These are phyloP conservation scores for Sebastes oblongus DNA, from an alignment of 2,797 vertebrate species.

Conservation along the genomic window DNA sequence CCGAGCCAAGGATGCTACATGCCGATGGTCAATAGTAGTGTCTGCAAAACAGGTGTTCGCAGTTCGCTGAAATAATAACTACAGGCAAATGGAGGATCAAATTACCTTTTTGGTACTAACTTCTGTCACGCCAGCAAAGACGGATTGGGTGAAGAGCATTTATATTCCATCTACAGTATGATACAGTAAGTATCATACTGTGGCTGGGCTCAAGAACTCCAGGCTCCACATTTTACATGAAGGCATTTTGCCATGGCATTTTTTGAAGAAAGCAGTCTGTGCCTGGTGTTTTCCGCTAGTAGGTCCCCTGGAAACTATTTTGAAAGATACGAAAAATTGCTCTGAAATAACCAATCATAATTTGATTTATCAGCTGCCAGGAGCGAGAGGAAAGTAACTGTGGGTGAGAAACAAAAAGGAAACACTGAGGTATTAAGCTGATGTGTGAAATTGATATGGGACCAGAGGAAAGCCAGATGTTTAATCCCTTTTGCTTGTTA, in stretches of 20 bases:
- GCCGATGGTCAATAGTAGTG: conserved; percentile 37
- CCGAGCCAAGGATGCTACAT: conserved; percentile 36
- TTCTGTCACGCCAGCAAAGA: conserved; percentile 10
- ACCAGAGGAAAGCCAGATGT: conserved; percentile 58
- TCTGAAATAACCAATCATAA: conserved; percentile 65
- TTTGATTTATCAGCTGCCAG: conserved; percentile 69
- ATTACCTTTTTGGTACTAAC: conserved; percentile 10
- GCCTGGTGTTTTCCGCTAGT: conserved; percentile 53
- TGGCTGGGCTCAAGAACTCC: conserved; percentile 31
- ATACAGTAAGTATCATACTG: conserved; percentile 14
- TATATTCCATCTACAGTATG: conserved; percentile 2
- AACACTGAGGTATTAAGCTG: conserved; percentile 52
- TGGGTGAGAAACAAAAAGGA: conserved; percentile 59
- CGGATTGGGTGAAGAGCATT: conserved; percentile 1
- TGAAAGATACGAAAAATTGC: conserved; percentile 61
- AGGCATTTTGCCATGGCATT: conserved; percentile 44
- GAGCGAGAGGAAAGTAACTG: conserved; percentile 36
- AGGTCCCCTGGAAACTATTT: conserved; percentile 55
- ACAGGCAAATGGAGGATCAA: conserved; percentile 25
- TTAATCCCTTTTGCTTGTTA: conserved; percentile 44
- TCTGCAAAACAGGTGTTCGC: conserved; percentile 45
- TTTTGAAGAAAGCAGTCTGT: conserved; percentile 52
- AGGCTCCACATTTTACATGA: conserved; percentile 30
- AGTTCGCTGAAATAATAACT: conserved; percentile 27
- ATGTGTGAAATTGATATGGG: conserved; percentile 52